Base-by-base conservation (phyloP, 2,113 vertebrate genomes). In the Phaethornis superciliosus region DNA sequence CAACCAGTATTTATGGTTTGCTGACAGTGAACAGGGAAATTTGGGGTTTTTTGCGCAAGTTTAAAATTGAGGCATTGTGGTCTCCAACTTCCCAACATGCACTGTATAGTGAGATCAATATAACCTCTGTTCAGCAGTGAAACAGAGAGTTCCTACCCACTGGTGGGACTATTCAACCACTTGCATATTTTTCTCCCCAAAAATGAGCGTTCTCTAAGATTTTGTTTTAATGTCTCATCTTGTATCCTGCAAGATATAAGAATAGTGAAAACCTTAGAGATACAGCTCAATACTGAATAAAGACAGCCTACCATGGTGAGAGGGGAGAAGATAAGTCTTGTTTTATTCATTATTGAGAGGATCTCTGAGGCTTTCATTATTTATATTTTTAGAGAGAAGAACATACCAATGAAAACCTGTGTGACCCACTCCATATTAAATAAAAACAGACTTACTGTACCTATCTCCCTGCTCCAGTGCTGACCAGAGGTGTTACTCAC, bases 301-400 rank as follows among this genome's bases (percentile, higher is more conserved):
- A 95, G 90, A 95, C 91, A 92, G 33, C 30, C 94, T 95, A 62
- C 62, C 58, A 12, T 33, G 12, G 47, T 83, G 32, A 47, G 68
- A 80, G 95, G 91, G 87, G 81, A 94, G 84, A 95, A 95, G 56
- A 15, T 94, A 95, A 97, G 96, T 97, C 95, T 95, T 91, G 92
- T 97, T 96, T 97, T 97, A 96, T 96, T 97, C 96, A 97, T 86
- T 96, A 97, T 90, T 96, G 96, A 96, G 96, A 95, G 96, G 96
- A 97, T 96, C 95, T 95, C 93, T 95, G 94, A 95, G 95, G 95
- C 80, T 96, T 96, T 97, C 96, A 97, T 96, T 95, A 91, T 91
- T 72, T 88, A 65, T 64, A 49, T 16, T 49, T 90, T 92, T 94
- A 40, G 68, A 90, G 63, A 10, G 68, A 96, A 96, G 58, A 97